phyloP scores from a whole-genome alignment of 2,888 invertebrate species.

The Spodoptera exigua region DNA sequence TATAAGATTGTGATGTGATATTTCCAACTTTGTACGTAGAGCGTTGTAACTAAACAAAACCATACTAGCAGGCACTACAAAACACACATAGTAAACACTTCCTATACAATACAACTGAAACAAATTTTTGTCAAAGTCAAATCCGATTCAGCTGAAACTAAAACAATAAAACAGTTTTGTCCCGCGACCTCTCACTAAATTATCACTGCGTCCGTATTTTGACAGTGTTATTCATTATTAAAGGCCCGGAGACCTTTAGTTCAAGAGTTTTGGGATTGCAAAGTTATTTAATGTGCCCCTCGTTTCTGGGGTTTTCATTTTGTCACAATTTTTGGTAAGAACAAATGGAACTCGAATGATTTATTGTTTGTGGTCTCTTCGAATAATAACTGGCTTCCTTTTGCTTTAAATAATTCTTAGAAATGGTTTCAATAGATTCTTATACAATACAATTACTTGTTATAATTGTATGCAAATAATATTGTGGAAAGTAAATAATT shows the following conservation, averaged over 20 bases:
- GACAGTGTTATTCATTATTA: constrained; percentile 42
- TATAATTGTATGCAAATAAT: too few relatives aligned
- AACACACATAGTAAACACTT: too few relatives aligned
- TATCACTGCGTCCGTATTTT: constrained; percentile 44
- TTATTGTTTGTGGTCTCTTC: not conserved
- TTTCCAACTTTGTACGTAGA: too few relatives aligned
- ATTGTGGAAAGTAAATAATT: too few relatives aligned
- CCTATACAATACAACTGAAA: constrained; percentile 1
- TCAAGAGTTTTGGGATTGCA: constrained; percentile 39
- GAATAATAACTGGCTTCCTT: not conserved
- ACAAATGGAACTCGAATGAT: constrained; percentile 6
- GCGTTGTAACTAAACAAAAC: too few relatives aligned
- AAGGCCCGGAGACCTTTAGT: constrained; percentile 24
- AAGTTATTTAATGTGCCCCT: constrained; percentile 27
- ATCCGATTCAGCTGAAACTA: constrained; percentile 18
- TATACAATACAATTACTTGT: too few relatives aligned
- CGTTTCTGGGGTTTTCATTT: constrained; percentile 19
- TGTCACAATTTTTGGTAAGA: constrained; percentile 7
- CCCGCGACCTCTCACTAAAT: constrained; percentile 29
- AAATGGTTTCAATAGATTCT: too few relatives aligned
- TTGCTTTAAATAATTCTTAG: not conserved
- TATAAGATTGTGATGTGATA: too few relatives aligned
- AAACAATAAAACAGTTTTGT: constrained; percentile 44
- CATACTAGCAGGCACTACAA: too few relatives aligned
- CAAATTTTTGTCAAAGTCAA: constrained; percentile 16